These are phyloP conservation scores for Clarias platycephalus DNA, from an alignment of 2,797 vertebrate genomes.

Conservation along the genomic window DNA sequence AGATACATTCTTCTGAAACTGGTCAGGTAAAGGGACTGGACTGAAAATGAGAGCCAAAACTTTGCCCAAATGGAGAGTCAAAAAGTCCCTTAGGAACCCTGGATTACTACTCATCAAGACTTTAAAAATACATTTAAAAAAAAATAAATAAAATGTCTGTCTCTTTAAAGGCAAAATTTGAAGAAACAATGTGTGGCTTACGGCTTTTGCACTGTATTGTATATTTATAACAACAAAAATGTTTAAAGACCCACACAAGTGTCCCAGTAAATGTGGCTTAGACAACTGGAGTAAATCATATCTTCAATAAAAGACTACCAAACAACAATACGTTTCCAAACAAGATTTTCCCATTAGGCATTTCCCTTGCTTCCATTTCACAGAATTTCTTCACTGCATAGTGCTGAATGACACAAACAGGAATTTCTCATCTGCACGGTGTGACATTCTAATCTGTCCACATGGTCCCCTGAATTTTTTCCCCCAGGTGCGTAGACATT, in stretches of 20 bases:
- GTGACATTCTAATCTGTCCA: not conserved
- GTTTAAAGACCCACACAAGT: not conserved
- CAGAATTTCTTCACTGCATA: slow-evolving; percentile 25
- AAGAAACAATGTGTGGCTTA: too few relatives aligned
- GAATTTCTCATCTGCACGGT: slow-evolving; percentile 39
- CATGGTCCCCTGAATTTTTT: not conserved
- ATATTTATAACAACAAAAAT: not conserved
- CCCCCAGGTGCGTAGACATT: slow-evolving; percentile 6
- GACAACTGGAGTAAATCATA: slow-evolving; percentile 14
- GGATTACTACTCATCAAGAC: too few relatives aligned
- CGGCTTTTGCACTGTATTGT: too few relatives aligned
- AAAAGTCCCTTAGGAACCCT: too few relatives aligned
- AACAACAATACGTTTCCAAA: slow-evolving; percentile 25
- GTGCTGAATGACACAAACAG: slow-evolving; percentile 39
- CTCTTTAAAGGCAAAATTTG: too few relatives aligned
- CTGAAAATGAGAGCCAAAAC: too few relatives aligned
- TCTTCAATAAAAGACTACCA: slow-evolving; percentile 1
- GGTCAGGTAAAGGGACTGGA: too few relatives aligned
- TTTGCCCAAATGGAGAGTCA: too few relatives aligned
- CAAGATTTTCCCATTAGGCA: slow-evolving; percentile 25
- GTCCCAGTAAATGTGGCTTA: not conserved
- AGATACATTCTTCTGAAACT: too few relatives aligned
- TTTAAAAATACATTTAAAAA: too few relatives aligned
- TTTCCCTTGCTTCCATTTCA: slow-evolving; percentile 32
- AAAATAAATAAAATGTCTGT: too few relatives aligned